Conservation (phyloP, 2,797 vertebrate genomes). For the Sebastes paucispinis region DNA sequence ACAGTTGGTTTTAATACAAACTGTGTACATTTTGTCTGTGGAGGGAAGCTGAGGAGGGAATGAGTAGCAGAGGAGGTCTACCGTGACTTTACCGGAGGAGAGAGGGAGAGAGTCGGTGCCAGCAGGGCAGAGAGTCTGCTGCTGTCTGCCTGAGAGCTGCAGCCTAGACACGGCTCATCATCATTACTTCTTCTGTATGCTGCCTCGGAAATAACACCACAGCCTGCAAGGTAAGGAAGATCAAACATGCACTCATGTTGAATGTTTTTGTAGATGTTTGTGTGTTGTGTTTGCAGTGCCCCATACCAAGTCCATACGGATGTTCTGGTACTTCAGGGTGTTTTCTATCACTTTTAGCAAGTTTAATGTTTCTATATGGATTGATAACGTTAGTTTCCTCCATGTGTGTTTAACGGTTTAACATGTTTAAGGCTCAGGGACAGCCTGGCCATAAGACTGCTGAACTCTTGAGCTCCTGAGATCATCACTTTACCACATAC, state of each 20-base stretch:
- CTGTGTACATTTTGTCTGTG: neutral
- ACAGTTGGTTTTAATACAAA: neutral
- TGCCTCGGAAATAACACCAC: slow-evolving; percentile 26
- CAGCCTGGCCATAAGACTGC: no score
- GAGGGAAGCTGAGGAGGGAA: slow-evolving; percentile 7
- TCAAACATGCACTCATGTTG: accelerated
- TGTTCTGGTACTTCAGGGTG: neutral
- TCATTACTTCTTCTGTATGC: slow-evolving; percentile 36
- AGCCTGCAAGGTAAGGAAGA: slow-evolving; percentile 46
- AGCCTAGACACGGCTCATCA: slow-evolving; percentile 23
- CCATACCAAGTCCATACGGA: neutral
- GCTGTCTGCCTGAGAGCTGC: neutral
- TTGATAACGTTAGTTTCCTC: no score
- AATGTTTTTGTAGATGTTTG: neutral
- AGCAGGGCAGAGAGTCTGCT: slow-evolving; percentile 57
- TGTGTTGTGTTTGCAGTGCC: neutral
- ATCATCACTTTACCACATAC: no score
- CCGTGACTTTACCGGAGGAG: slow-evolving; percentile 56
- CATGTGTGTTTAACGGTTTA: no score
- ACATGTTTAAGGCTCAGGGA: no score
- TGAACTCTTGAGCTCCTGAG: no score
- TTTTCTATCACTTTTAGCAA: neutral
- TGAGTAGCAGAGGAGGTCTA: slow-evolving; percentile 21
- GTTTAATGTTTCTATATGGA: neutral
- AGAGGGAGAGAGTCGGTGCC: slow-evolving; percentile 68